Evolutionary conservation across 2,888 invertebrate genomes (phyloP).

Genomic region (Seira musarum): DNA sequence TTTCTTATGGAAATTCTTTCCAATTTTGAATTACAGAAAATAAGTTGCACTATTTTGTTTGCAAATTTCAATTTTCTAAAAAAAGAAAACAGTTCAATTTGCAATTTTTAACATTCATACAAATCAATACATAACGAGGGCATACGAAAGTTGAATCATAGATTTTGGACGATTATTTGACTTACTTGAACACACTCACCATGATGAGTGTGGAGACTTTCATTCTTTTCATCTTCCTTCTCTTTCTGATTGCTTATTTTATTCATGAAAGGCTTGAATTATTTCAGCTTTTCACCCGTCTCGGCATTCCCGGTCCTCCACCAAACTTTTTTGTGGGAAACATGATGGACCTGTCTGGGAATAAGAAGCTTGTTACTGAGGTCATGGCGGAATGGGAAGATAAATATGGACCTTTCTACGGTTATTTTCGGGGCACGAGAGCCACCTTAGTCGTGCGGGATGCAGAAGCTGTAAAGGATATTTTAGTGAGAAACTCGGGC

Average conservation of each 20-base stretch:
- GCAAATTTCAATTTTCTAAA: too few relatives aligned
- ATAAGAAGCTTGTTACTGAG: slow-evolving; percentile 49
- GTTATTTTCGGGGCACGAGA: slow-evolving; percentile 67
- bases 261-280: slow-evolving; percentile 28
- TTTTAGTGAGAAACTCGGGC: slow-evolving; percentile 70
- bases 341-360: slow-evolving; percentile 50
- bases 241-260: slow-evolving; percentile 23
- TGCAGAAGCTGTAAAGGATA: slow-evolving; percentile 69
- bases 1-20: not conserved
- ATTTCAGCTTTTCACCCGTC: slow-evolving; percentile 40
- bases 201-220: not conserved
- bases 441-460: slow-evolving; percentile 69
- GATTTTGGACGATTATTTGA: too few relatives aligned
- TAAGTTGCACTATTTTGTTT: too few relatives aligned
- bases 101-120: too few relatives aligned
- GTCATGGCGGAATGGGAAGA: slow-evolving; percentile 67
- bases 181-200: not conserved
- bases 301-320: slow-evolving; percentile 64
- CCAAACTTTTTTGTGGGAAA: slow-evolving; percentile 65
- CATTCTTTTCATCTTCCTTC: not conserved
- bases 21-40: not conserved
- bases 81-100: too few relatives aligned
- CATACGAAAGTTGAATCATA: too few relatives aligned
- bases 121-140: not conserved
- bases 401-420: slow-evolving; percentile 68